Base-by-base conservation (phyloP, 2,797 vertebrate species). In the Leucoraja ocellata region DNA sequence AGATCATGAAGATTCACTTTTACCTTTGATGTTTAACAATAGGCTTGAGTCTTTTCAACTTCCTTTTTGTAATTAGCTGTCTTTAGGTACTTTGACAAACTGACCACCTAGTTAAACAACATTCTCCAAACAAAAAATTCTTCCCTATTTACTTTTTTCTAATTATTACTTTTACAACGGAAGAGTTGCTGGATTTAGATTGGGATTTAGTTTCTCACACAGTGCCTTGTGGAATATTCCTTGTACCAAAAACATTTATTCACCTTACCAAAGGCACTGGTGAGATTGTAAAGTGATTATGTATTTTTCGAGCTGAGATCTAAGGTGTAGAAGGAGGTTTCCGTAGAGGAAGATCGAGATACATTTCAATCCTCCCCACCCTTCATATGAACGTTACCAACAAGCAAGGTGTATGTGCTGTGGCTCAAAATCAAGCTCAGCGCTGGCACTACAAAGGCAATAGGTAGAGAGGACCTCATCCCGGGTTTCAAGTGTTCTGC, bases 1-100 rank as follows among this genome's bases (percentile, higher is more conserved):
- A 92, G 90, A 76, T 74, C 71, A 54, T 92, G 90, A 92, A 92
- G 90, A 92, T 76, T 92, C 90, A 92, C 90, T 92, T 92, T 92
- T 92, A 95, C 94, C 96, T 97, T 97, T 97, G 97, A 97, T 97
- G 97, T 97, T 95, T 95, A 93, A n/a, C 93, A 93, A 96, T 95
- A 95, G 94, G 95, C 95, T 54, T 94, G 95, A 96, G 95, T 96
- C 96, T 96, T 95, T 83, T 95, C 96, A 96, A 96, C 94, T 97
- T 97, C 96, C 96, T 96, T 94, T 95, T 93, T 95, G 94, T 93
- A 93, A 96, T 95, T 94, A 94, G 94, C 94, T 93, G 95, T 94
- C 95, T 96, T 95, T 96, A 54, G 96, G 95, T 96, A 71, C 94
- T 74, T 91, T 91, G 36, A 28, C 36, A 74, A 73, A 3, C 71